Evolutionary conservation across 2,888 invertebrate species (phyloP).

Genomic region (Xestia rhomboidea): DNA sequence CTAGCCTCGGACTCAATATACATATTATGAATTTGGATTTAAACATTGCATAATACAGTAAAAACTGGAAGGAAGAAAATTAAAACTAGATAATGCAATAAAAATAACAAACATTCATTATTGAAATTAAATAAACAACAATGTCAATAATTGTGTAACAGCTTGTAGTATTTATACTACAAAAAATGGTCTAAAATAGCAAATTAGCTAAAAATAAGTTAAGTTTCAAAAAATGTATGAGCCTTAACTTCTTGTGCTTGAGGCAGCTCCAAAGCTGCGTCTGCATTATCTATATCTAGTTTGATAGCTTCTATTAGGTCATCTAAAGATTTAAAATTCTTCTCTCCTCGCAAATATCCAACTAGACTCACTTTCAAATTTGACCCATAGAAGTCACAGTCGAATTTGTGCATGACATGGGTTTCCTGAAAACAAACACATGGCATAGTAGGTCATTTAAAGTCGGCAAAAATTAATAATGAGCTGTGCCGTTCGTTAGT

Average conservation of each 20-base stretch:
- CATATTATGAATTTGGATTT: not conserved
- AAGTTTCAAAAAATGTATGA: constrained; percentile 88
- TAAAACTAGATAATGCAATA: constrained; percentile 32
- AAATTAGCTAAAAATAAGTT: constrained; percentile 8
- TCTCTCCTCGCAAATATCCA: constrained; percentile 96
- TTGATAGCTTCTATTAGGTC: constrained; percentile 94
- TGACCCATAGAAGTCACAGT: constrained; percentile 96
- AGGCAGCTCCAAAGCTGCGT: constrained; percentile 90
- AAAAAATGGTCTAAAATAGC: constrained; percentile 24
- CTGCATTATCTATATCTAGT: constrained; percentile 94
- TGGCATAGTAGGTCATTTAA: no score
- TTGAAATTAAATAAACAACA: constrained; percentile 30
- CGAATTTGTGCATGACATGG: constrained; percentile 96
- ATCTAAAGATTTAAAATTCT: constrained; percentile 94
- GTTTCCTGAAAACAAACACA: constrained; percentile 93
- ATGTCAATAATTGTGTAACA: constrained; percentile 34
- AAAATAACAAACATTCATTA: constrained; percentile 40
- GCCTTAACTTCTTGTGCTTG: constrained; percentile 87
- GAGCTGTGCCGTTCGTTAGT: not conserved
- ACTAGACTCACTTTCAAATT: constrained; percentile 94
- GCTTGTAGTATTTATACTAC: constrained; percentile 8
- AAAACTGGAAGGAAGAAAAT: constrained; percentile 17
- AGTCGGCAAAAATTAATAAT: not conserved
- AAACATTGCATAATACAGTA: not conserved
- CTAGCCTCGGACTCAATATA: not conserved